Conservation (phyloP, 92 coral and sea anemone genomes). For the Plumapathes pennacea region DNA sequence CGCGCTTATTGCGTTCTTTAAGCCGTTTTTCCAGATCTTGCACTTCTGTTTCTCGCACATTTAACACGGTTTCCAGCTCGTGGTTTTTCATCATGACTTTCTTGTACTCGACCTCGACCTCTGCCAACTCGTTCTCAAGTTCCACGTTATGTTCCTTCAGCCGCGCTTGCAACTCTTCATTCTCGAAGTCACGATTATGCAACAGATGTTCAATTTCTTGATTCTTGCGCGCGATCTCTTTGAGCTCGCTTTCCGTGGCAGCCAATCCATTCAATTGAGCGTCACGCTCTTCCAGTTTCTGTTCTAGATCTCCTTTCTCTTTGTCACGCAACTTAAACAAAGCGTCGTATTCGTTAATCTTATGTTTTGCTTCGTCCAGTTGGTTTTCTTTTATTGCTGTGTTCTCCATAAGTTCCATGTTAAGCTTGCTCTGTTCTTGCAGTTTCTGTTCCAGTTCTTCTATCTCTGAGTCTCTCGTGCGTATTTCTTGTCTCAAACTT, state of each 20-base stretch:
- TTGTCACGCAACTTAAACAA: constrained; percentile 40
- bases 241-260: constrained; percentile 67
- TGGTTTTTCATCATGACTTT: constrained; percentile 53
- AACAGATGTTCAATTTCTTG: constrained; percentile 73
- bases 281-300: constrained; percentile 60
- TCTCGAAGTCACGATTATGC: constrained; percentile 72
- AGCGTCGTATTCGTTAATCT: constrained; percentile 56
- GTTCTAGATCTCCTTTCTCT: constrained; percentile 60
- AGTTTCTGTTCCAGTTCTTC: constrained; percentile 45
- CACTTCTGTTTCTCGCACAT: constrained; percentile 64
- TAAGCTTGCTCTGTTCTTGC: constrained; percentile 28
- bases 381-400: constrained; percentile 24
- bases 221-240: constrained; percentile 65
- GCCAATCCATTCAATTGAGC: constrained; percentile 65
- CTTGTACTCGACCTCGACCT: constrained; percentile 61
- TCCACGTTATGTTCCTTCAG: constrained; percentile 68
- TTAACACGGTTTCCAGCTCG: constrained; percentile 67
- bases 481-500: background rate
- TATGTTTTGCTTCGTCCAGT: constrained; percentile 36
- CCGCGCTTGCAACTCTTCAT: constrained; percentile 60
- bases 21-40: constrained; percentile 55
- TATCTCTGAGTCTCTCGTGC: constrained; percentile 48
- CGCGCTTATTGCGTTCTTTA: constrained; percentile 47
- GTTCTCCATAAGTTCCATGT: constrained; percentile 19
- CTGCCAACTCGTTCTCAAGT: constrained; percentile 68